Percentiles rank a stretch among this genome's conserved stretches.
phyloP scores from a whole-genome alignment of 2,888 invertebrate species.

The Notocelia uddmanniana region DNA sequence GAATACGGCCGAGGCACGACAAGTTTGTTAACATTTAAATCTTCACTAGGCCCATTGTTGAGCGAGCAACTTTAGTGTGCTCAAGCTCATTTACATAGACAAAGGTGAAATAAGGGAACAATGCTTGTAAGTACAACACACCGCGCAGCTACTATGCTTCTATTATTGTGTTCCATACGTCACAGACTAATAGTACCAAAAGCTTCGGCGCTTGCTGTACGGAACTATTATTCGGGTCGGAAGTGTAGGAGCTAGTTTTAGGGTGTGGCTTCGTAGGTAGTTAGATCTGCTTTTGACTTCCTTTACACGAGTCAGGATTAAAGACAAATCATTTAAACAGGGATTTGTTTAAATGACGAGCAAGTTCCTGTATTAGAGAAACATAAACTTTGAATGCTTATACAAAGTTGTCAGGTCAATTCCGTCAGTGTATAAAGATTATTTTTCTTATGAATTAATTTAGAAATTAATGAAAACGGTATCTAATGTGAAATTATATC shows the following conservation, averaged over 20 bases:
- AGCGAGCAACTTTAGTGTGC: slow-evolving; percentile 50
- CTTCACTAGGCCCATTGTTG: slow-evolving; percentile 52
- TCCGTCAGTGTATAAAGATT: neutral
- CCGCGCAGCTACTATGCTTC: slow-evolving; percentile 20
- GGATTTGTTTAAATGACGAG: neutral
- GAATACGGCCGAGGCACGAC: slow-evolving; percentile 40
- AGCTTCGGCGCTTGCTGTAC: slow-evolving; percentile 29
- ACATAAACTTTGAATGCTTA: neutral
- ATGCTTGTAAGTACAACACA: slow-evolving; percentile 56
- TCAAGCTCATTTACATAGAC: slow-evolving; percentile 63
- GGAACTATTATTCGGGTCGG: slow-evolving; percentile 26
- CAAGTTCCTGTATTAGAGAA: neutral
- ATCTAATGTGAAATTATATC: neutral
- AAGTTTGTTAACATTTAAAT: slow-evolving; percentile 46
- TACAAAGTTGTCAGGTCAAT: neutral
- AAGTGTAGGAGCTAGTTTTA: slow-evolving; percentile 32
- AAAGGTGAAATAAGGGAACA: slow-evolving; percentile 66
- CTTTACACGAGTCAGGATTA: slow-evolving; percentile 32
- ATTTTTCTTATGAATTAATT: too few relatives aligned
- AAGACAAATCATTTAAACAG: slow-evolving; percentile 19
- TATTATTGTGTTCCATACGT: slow-evolving; percentile 1
- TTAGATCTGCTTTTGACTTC: slow-evolving; percentile 41
- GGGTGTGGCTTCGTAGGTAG: slow-evolving; percentile 30
- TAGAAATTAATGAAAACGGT: neutral
- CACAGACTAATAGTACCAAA: slow-evolving; percentile 3